These are phyloP conservation scores for Esox lucius DNA, from an alignment of 2,797 vertebrate genomes.

Conservation along the genomic window DNA sequence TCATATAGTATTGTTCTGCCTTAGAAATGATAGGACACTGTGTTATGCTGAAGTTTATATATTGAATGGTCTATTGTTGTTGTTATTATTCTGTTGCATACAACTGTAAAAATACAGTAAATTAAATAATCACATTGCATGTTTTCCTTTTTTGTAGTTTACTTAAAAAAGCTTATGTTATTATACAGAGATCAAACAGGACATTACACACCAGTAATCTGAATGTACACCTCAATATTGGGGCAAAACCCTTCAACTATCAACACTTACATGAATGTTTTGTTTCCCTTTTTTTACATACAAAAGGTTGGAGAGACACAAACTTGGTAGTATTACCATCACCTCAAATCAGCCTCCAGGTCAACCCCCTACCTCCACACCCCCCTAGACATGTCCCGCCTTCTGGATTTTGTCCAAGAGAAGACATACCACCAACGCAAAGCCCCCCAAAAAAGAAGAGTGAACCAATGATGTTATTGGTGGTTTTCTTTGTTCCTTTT, in stretches of 20 bases:
- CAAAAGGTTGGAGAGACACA: constrained; percentile 70
- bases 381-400: constrained; percentile 33
- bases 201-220: constrained; percentile 78
- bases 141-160: constrained; percentile 68
- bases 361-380: constrained; percentile 41
- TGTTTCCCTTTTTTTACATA: constrained; percentile 73
- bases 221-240: constrained; percentile 80
- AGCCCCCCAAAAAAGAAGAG: constrained; percentile 48
- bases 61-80: constrained; percentile 49
- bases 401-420: constrained; percentile 51
- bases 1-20: constrained; percentile 64
- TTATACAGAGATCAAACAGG: constrained; percentile 79
- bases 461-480: constrained; percentile 54
- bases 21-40: constrained; percentile 73
- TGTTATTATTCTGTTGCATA: constrained; percentile 76
- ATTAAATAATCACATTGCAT: constrained; percentile 77
- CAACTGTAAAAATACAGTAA: constrained; percentile 85
- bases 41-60: constrained; percentile 62
- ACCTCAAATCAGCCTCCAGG: constrained; percentile 65
- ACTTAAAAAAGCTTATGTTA: constrained; percentile 73
- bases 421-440: constrained; percentile 61
- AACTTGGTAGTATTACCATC: constrained; percentile 67
- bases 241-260: constrained; percentile 81
- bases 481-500: constrained; percentile 49
- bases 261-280: constrained; percentile 74